Evolutionary conservation across 2,797 vertebrate genomes (phyloP).

Genomic region (Sparidentex hasta): DNA sequence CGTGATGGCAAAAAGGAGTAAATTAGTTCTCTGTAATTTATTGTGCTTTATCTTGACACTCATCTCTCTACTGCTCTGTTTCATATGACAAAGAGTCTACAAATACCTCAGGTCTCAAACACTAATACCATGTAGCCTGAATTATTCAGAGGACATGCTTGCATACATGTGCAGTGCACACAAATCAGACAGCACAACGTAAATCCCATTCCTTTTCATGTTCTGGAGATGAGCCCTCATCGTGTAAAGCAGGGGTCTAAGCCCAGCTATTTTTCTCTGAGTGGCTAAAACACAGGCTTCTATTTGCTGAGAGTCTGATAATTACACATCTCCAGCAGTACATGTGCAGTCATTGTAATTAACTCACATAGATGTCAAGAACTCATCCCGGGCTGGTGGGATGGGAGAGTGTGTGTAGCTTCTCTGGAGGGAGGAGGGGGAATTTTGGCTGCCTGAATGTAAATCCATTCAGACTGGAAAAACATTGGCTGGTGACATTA

Average conservation of each 20-base stretch:
- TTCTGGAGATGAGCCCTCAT: constrained; percentile 29
- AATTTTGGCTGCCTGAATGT: constrained; percentile 38
- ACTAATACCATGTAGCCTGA: background rate
- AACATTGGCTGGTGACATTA: too few relatives aligned
- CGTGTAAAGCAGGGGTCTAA: constrained; percentile 31
- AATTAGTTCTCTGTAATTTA: background rate
- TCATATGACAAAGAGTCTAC: background rate
- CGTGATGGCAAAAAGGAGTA: background rate
- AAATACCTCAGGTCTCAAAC: constrained; percentile 16
- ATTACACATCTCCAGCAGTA: constrained; percentile 77
- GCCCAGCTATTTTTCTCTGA: constrained; percentile 34
- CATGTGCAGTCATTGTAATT: constrained; percentile 81
- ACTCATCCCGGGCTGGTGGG: constrained; percentile 52
- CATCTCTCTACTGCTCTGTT: background rate
- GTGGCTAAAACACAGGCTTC: constrained; percentile 53
- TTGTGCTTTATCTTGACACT: background rate
- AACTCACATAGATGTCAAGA: constrained; percentile 79
- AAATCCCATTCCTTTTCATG: constrained; percentile 10
- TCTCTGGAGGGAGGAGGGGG: constrained; percentile 13
- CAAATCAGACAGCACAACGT: constrained; percentile 21
- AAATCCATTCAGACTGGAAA: constrained; percentile 34
- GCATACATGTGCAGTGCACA: background rate
- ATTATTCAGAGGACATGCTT: constrained; percentile 14
- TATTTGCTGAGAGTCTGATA: constrained; percentile 67
- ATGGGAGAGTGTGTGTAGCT: constrained; percentile 5